Conservation (phyloP, 2,888 invertebrate species). For the Apantesis nais region DNA sequence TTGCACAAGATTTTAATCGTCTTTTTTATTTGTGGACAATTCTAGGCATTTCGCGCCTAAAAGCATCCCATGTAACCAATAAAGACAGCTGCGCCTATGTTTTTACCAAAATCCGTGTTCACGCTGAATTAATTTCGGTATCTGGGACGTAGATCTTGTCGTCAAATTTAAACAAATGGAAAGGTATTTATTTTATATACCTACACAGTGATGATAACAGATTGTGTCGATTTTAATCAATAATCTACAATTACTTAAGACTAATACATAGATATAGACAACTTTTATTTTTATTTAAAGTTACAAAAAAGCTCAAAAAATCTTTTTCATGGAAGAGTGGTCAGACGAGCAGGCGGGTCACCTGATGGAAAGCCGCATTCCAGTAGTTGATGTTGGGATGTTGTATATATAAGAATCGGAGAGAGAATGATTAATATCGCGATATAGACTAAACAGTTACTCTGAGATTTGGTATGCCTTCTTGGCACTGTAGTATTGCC, state of each 20-base stretch:
- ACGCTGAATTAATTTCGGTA: constrained; percentile 53
- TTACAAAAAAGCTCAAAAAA: not conserved
- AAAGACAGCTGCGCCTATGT: constrained; percentile 62
- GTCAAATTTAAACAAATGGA: not conserved
- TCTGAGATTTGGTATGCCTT: too few species aligned
- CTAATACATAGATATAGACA: not conserved
- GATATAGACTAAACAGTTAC: too few species aligned
- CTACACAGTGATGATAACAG: not conserved
- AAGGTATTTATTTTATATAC: not conserved
- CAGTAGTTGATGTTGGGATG: too few species aligned
- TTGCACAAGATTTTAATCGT: constrained; percentile 84
- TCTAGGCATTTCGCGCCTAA: constrained; percentile 76
- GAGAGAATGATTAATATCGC: too few species aligned
- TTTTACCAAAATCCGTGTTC: constrained; percentile 50
- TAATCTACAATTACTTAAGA: not conserved
- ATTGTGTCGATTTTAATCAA: not conserved
- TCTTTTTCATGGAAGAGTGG: not conserved
- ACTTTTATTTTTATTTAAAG: not conserved
- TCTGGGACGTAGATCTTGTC: constrained; percentile 12
- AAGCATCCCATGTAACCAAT: constrained; percentile 58
- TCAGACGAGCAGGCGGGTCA: too few species aligned
- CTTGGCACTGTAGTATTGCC: too few species aligned
- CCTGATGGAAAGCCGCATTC: too few species aligned
- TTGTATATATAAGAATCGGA: too few species aligned
- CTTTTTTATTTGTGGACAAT: constrained; percentile 77